Conservation (phyloP, 1,140 invertebrate species). For the Vanessa atalanta region DNA sequence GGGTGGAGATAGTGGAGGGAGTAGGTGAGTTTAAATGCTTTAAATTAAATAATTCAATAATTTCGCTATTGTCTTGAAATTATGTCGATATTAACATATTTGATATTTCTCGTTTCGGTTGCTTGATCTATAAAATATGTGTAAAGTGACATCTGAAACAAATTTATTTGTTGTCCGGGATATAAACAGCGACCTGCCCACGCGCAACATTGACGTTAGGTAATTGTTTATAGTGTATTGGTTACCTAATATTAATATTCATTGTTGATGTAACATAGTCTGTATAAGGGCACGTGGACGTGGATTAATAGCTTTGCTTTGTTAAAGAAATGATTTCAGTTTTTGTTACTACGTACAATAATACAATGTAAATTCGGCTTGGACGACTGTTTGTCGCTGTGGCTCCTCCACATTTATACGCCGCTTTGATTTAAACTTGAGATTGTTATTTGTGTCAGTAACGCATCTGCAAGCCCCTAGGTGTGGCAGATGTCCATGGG, state of each 20-base stretch:
- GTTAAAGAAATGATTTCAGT: background rate
- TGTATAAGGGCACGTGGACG: slow-evolving; percentile 10
- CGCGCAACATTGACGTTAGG: slow-evolving; percentile 23
- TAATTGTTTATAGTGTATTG: slow-evolving; percentile 34
- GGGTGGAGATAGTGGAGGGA: too few species aligned
- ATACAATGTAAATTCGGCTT: too few species aligned
- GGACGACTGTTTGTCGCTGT: too few species aligned
- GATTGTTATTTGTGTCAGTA: too few species aligned
- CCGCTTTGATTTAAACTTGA: too few species aligned
- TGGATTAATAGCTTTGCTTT: slow-evolving; percentile 23
- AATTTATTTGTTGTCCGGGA: slow-evolving; percentile 21
- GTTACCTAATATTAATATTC: slow-evolving; percentile 28
- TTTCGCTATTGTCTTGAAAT: slow-evolving; percentile 2
- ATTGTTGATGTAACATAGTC: slow-evolving; percentile 29
- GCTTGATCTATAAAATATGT: slow-evolving; percentile 22
- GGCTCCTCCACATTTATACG: too few species aligned
- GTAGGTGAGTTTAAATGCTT: too few species aligned
- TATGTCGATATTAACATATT: slow-evolving; percentile 9
- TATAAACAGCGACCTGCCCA: slow-evolving; percentile 26
- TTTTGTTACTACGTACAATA: too few species aligned
- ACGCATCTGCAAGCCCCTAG: too few species aligned
- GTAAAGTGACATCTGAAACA: background rate
- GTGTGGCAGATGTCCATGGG: too few species aligned
- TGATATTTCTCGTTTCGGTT: slow-evolving; percentile 17
- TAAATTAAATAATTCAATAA: slow-evolving; percentile 1